Base-by-base conservation (phyloP, 2,888 invertebrate species). In the Phengaris arion region DNA sequence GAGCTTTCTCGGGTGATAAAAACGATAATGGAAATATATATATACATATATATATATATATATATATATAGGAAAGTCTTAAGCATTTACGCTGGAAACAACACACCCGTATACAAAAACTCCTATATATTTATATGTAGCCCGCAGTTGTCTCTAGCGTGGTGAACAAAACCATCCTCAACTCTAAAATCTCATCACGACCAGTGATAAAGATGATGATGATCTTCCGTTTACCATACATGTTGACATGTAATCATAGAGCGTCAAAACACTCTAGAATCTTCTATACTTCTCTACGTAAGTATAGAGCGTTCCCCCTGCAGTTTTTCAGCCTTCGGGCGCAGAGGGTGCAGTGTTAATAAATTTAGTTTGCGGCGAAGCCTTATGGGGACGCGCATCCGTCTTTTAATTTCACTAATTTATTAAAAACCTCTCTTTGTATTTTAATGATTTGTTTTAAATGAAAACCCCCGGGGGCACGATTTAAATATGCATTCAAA, bases 351-450 rank as follows among this genome's bases (percentile, higher is more conserved):
- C 73, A 75, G 75, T 72, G 54, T 72, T 75, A 69, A 77, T 74
- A 75, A 77, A 77, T 77, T 77, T 75, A 77, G 75, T 72, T 77
- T 77, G 77, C 55, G 75, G 77, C 74, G 55, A 72, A 70, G 57
- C 75, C 75, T 77, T 77, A 75, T 68, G 55, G 76, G 68, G 73
- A 55, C 51, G 75, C 51, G 75, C 73, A 68, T 74, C 15, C 72
- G 72, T 72, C 72, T 6, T 72, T 72, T 72, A 54, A 72, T 72
- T 72, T 54, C 51, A 72, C 72, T 72, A 72, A 72, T 72, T 72
- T 72, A 54, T 72, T 72, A 68, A 68, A 22, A 68, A 72, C 72
- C 22, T 15, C 54, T 35, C 51, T 52, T 72, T 72, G 72, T 52
- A 35, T 64, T 64, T 64, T 64, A 64, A 64, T 64, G 64, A 64